Base-by-base conservation (phyloP, 2,113 vertebrate genomes). In the Pleuronectes platessa region DNA sequence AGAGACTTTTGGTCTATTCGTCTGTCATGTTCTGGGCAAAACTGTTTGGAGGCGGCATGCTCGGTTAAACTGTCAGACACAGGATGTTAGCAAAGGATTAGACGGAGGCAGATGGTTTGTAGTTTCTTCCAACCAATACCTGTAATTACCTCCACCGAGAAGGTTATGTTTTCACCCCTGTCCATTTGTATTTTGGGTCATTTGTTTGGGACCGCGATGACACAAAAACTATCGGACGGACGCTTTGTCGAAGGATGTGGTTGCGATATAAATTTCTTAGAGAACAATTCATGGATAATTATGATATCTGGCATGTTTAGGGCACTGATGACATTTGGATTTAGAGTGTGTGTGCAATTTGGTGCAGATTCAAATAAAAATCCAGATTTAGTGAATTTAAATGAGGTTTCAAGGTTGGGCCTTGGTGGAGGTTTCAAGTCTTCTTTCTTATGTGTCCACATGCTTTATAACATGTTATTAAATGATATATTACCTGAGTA, bases 81-180 rank as follows among this genome's bases (percentile, higher is more conserved):
- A 3, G 54, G 21, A 76, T 70, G 65, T 74, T 47, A 24, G n/a
- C 21, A 18, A 23, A 6, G 70, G 61, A 83, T 81, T 64, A 71
- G 54, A 64, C 26, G 15, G 14, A 24, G 58, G 60, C 15, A 60
- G 63, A 70, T 75, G 55, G 64, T n/a, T n/a, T n/a, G 18, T 20
- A 2, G 51, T 54, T 54, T 56, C 20, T 70, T 73, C 21, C 65
- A 68, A n/a, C 35, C 37, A 20, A 15, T 61, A 37, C 51, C 40
- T 42, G 40, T 42, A 42, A 42, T 42, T 42, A 13, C 40, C 40
- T 42, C 10, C 12, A 42, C 40, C 40, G 9, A 42, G 40, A 3
- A 42, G 10, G 40, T 42, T 42, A 42, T 42, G 10, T 42, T 42
- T 42, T 42, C 31, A 31, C 31, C 31, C 31, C 31, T 31, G 31